phyloP scores from a whole-genome alignment of 2,113 vertebrate genomes.

The Leuciscus idus region DNA sequence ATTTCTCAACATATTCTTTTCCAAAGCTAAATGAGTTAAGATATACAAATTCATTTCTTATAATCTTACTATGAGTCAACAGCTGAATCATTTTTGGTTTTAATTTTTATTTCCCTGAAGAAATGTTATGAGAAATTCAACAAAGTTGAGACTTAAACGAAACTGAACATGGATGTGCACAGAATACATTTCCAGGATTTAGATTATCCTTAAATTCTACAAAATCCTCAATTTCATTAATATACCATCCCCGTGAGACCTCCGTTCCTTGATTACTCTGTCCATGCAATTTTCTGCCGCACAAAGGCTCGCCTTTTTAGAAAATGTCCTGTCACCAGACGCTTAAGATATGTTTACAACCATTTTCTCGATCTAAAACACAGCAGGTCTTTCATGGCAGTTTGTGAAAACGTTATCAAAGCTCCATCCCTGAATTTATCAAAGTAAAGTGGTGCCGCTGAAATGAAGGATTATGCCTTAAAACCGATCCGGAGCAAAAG shows the following conservation, averaged over 20 bases:
- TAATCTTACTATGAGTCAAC: too few relatives aligned
- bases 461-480: slow-evolving; percentile 42
- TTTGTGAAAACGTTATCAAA: slow-evolving; percentile 24
- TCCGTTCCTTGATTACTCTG: slow-evolving; percentile 19
- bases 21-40: too few relatives aligned
- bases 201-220: slow-evolving; percentile 14
- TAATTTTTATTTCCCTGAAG: not conserved
- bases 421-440: slow-evolving; percentile 38
- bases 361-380: slow-evolving; percentile 38
- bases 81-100: not conserved
- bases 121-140: not conserved
- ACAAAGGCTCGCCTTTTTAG: not conserved
- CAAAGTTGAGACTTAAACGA: not conserved
- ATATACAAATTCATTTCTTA: too few relatives aligned
- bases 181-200: slow-evolving; percentile 28
- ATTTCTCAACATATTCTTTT: not conserved
- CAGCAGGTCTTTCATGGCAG: slow-evolving; percentile 16
- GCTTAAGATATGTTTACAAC: slow-evolving; percentile 38
- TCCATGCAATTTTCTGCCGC: slow-evolving; percentile 16
- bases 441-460: slow-evolving; percentile 39
- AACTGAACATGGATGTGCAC: slow-evolving; percentile 3
- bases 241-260: not conserved
- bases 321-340: slow-evolving; percentile 13
- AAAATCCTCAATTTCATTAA: slow-evolving; percentile 71
- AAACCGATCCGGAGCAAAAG: slow-evolving; percentile 30